Conservation (phyloP, 2,797 vertebrate genomes). For the Diceros bicornis region DNA sequence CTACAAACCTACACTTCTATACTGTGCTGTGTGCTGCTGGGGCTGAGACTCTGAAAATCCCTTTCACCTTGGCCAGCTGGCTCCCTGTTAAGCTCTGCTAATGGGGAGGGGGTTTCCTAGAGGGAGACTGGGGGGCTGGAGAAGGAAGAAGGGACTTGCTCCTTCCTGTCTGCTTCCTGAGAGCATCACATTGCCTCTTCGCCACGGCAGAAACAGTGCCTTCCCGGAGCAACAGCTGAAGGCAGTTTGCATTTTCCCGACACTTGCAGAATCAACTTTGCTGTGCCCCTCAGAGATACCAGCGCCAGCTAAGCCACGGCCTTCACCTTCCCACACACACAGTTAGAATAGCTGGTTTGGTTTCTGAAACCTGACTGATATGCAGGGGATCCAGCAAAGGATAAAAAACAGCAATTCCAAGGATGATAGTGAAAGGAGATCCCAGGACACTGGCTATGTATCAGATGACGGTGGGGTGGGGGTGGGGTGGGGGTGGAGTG, state of each 20-base stretch:
- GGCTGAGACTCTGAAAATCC: background rate
- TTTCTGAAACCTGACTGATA: background rate
- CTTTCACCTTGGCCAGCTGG: background rate
- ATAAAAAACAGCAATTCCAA: background rate
- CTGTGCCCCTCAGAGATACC: background rate
- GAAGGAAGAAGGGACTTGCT: background rate
- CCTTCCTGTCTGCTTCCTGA: background rate
- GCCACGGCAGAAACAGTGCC: background rate
- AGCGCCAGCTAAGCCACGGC: background rate
- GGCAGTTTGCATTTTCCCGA: background rate
- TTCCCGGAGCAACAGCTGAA: background rate
- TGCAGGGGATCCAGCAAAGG: background rate
- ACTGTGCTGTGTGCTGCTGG: background rate
- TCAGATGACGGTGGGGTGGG: too few relatives aligned
- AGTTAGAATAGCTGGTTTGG: background rate
- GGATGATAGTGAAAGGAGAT: background rate
- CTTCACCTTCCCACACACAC: background rate
- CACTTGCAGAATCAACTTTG: background rate
- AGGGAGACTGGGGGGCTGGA: background rate
- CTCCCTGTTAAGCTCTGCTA: background rate
- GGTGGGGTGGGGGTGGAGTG: too few relatives aligned
- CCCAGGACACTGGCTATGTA: background rate
- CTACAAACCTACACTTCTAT: background rate
- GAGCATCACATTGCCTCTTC: background rate
- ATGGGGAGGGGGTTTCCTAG: background rate